These are phyloP conservation scores for Oceanodroma tethys DNA, from an alignment of 2,113 vertebrate genomes.

Conservation along the genomic window DNA sequence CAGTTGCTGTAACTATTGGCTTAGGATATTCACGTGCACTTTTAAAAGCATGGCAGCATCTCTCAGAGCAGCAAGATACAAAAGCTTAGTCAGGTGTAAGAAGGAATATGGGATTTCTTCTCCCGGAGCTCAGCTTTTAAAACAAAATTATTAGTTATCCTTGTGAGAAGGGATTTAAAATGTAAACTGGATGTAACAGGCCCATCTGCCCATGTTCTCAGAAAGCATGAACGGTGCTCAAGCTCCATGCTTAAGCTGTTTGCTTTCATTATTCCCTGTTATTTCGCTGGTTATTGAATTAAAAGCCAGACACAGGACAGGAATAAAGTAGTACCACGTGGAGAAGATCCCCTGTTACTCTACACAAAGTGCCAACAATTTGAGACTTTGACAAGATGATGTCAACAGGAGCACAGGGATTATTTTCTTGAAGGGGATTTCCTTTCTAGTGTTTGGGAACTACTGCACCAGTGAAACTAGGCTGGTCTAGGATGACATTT, in stretches of 20 bases:
- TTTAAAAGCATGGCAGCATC: neutral
- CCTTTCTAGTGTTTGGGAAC: neutral
- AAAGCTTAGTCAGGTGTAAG: neutral
- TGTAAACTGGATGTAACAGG: neutral
- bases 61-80: neutral
- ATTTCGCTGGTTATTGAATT: neutral
- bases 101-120: neutral
- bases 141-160: neutral
- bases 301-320: neutral
- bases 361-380: neutral
- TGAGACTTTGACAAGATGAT: neutral
- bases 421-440: neutral
- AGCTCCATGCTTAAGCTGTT: neutral
- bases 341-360: neutral
- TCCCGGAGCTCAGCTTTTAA: neutral
- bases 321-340: neutral
- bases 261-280: neutral
- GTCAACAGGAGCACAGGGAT: neutral
- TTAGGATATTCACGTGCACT: neutral
- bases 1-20: neutral
- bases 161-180: neutral
- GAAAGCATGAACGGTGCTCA: neutral
- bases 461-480: neutral
- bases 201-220: neutral
- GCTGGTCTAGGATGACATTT: neutral